phyloP scores from a whole-genome alignment of 2,888 invertebrate genomes.

The Drosophila sordidapex region DNA sequence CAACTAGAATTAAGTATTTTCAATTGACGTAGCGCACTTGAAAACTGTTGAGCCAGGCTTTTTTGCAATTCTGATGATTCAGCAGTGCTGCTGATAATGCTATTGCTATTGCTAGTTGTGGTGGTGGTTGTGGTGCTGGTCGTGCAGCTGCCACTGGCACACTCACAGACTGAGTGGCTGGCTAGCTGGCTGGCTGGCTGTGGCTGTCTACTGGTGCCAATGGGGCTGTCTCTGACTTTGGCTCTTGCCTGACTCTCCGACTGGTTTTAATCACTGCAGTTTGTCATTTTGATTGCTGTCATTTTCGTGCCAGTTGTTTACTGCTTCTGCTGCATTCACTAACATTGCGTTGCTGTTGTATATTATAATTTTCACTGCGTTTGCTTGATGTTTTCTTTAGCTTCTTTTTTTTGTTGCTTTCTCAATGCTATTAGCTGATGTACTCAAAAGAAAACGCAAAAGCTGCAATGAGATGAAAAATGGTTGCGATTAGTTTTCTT shows the following conservation, averaged over 20 bases:
- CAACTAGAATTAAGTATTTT: slow-evolving; percentile 52
- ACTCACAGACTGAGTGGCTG: slow-evolving; percentile 49
- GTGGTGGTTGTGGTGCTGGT: slow-evolving; percentile 16
- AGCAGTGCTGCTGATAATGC: slow-evolving; percentile 15
- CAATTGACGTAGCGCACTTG: slow-evolving; percentile 65
- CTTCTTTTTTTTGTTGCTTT: slow-evolving; percentile 23
- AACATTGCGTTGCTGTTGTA: slow-evolving; percentile 46
- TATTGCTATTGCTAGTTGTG: slow-evolving; percentile 27
- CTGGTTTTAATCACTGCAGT: slow-evolving; percentile 77
- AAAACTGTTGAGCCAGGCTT: slow-evolving; percentile 48
- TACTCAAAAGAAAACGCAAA: slow-evolving; percentile 73
- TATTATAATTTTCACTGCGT: slow-evolving; percentile 59
- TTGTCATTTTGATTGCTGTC: slow-evolving; percentile 74
- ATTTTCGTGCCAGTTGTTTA: slow-evolving; percentile 69
- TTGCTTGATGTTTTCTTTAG: slow-evolving; percentile 22
- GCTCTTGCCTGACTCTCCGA: slow-evolving; percentile 46
- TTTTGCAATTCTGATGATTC: slow-evolving; percentile 33
- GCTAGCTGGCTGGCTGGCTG: slow-evolving; percentile 4
- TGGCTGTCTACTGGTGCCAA: slow-evolving; percentile 21
- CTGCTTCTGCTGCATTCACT: slow-evolving; percentile 43
- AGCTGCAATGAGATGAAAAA: slow-evolving; percentile 63
- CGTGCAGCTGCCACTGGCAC: slow-evolving; percentile 33
- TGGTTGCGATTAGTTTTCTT: slow-evolving; percentile 31
- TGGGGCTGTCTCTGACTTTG: slow-evolving; percentile 42
- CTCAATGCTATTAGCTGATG: slow-evolving; percentile 71